Evolutionary conservation across 2,888 invertebrate species (phyloP).

Genomic region (Zygothrica quintamaculata): DNA sequence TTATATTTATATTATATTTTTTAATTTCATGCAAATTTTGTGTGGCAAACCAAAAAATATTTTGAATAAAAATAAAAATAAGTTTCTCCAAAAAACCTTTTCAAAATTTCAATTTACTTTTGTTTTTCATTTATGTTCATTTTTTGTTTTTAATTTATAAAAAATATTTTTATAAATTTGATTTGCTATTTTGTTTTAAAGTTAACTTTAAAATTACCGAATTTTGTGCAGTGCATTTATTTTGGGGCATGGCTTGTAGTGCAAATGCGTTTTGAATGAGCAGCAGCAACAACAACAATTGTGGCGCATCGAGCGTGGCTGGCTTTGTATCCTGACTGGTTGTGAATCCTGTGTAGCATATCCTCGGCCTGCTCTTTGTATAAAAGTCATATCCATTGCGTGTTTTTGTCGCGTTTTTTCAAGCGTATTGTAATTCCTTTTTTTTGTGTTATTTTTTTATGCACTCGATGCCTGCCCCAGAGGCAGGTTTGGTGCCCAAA

Average conservation of each 20-base stretch:
- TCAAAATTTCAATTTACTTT: too few relatives aligned
- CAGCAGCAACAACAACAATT: conserved; percentile 45
- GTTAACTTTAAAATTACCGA: too few relatives aligned
- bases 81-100: too few relatives aligned
- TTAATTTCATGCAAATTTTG: too few relatives aligned
- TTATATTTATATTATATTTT: too few relatives aligned
- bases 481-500: background rate
- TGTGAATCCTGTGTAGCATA: conserved; percentile 27
- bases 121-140: too few relatives aligned
- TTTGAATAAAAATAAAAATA: too few relatives aligned
- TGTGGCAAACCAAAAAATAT: too few relatives aligned
- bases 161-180: too few relatives aligned
- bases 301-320: conserved; percentile 17
- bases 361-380: conserved; percentile 56
- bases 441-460: too few relatives aligned
- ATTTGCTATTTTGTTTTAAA: too few relatives aligned
- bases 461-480: conserved; percentile 43
- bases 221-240: background rate
- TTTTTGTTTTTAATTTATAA: too few relatives aligned
- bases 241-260: conserved; percentile 33
- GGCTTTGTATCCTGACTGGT: conserved; percentile 22
- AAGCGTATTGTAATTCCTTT: conserved; percentile 76
- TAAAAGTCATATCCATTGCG: conserved; percentile 80
- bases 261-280: conserved; percentile 72
- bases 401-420: conserved; percentile 78